Base-by-base conservation (phyloP, 2,797 vertebrate species). In the Sus cebifrons region DNA sequence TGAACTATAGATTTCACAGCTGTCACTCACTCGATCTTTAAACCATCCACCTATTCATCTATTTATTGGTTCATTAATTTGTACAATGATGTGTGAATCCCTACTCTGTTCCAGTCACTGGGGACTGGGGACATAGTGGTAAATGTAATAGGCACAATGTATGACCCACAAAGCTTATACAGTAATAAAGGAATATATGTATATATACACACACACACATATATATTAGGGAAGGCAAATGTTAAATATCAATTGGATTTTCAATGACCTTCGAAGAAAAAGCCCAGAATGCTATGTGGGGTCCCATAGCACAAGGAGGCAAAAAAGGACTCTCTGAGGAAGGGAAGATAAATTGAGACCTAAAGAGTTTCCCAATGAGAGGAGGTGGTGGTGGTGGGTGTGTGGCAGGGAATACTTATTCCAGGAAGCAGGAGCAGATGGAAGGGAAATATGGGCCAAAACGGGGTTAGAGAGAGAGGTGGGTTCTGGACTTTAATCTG, bases 201-300 rank as follows among this genome's bases (percentile, higher is more conserved):
- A 49, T 10, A 49, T 2, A 49, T 2, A 49, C 44, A 49, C 44
- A 49, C 44, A 49, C 44, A 49, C 44, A 49, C 6, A 49, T 49
- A 49, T 36, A 9, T 3, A 27, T 15, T 52, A 90, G 17, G 44
- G 49, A n/a, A 82, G 29, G 74, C 64, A 86, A 77, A 40, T 52
- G 67, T 67, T 44, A 79, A 83, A 91, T 56, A 74, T 27, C 54
- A 64, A 44, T 73, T 81, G 86, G 40, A 70, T 74, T 68, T 75
- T n/a, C 68, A 77, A 32, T 58, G 73, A 91, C 44, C 60, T 96
- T 89, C 64, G 75, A 32, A 84, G 88, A 75, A 52, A 90, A 92
- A 40, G 5, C 18, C 13, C 36, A 56, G 27, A 40, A 87, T 88
- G 25, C 78, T 77, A 6, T 2, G 9, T 44, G 54, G 27, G 52